Percentiles rank a stretch among this genome's conserved stretches.
Conservation (phyloP, 2,888 invertebrate genomes). For the Ormia ochracea region DNA sequence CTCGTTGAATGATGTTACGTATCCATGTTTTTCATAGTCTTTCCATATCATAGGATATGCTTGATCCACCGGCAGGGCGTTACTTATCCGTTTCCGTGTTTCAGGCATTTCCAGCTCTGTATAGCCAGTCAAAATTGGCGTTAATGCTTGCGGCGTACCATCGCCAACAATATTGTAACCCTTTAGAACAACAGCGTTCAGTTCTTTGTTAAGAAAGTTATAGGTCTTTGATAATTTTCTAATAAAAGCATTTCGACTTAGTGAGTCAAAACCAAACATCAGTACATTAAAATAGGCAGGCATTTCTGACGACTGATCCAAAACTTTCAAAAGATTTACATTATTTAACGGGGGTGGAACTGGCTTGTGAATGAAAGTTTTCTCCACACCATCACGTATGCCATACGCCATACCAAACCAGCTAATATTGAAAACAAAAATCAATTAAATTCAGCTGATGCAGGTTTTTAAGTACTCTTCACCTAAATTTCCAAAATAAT, state of each 20-base stretch:
- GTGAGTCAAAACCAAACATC: constrained; percentile 92
- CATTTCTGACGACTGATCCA: constrained; percentile 42
- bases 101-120: constrained; percentile 93
- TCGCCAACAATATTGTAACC: constrained; percentile 92
- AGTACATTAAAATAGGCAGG: constrained; percentile 81
- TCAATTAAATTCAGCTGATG: background rate
- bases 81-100: constrained; percentile 83
- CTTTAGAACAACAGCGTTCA: constrained; percentile 82
- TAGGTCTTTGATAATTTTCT: constrained; percentile 87
- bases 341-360: constrained; percentile 42
- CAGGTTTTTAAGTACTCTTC: no score
- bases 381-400: constrained; percentile 74
- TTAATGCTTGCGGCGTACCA: constrained; percentile 90
- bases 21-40: constrained; percentile 83
- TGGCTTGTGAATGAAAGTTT: constrained; percentile 62
- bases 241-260: constrained; percentile 89
- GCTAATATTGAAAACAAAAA: constrained; percentile 65
- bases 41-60: constrained; percentile 92
- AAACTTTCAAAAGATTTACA: constrained; percentile 29
- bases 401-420: constrained; percentile 85
- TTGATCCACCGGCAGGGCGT: constrained; percentile 82
- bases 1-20: constrained; percentile 89
- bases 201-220: constrained; percentile 80
- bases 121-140: constrained; percentile 90
- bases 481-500: no score